phyloP scores from a whole-genome alignment of 2,797 vertebrate genomes.

The Ctenosaura bakeri region DNA sequence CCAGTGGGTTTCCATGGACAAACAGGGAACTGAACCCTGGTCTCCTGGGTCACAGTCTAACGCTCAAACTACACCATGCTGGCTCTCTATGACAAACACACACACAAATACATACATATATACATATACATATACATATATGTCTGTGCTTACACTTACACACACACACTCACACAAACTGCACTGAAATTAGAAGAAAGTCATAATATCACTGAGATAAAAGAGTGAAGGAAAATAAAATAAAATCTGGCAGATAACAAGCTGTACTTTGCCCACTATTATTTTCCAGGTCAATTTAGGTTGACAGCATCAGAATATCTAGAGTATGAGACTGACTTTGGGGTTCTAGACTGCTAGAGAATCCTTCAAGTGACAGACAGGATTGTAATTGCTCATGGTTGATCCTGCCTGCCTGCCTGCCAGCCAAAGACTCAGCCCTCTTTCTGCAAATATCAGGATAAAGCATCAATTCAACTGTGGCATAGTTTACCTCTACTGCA shows the following conservation, averaged over 20 bases:
- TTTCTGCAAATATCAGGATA: neutral
- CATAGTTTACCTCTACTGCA: too few species aligned
- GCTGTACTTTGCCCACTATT: neutral
- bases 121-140: neutral
- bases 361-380: neutral
- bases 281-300: neutral
- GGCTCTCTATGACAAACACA: too few species aligned
- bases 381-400: too few species aligned
- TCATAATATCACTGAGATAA: neutral
- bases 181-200: neutral
- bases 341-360: neutral
- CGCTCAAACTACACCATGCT: too few species aligned
- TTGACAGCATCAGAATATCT: neutral
- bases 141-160: neutral
- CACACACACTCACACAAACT: neutral
- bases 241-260: neutral
- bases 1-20: too few species aligned
- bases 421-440: neutral
- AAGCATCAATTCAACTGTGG: too few species aligned
- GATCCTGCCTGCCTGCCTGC: too few species aligned
- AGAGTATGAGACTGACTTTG: neutral
- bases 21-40: too few species aligned
- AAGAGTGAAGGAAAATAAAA: neutral
- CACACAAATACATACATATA: neutral
- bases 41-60: too few species aligned